Percentiles rank a stretch among this genome's conserved stretches.
phyloP scores from a whole-genome alignment of 2,797 vertebrate genomes.

The Aeoliscus strigatus region DNA sequence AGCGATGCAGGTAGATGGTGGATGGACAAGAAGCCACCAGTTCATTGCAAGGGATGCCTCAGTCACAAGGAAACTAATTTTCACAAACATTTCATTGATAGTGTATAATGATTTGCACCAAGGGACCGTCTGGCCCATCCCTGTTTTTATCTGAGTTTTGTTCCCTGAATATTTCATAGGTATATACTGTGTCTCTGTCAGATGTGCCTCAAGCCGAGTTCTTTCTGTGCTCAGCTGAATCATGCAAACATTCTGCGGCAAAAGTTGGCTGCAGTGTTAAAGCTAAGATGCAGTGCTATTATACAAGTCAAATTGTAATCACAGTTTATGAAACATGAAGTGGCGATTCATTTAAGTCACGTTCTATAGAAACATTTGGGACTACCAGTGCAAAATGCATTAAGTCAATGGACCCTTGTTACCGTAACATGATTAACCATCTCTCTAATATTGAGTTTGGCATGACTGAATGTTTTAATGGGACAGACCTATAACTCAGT shows the following conservation, averaged over 20 bases:
- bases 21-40: too few species aligned
- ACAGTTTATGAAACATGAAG: too few species aligned
- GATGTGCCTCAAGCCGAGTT: constrained; percentile 39
- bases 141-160: constrained; percentile 55
- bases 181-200: constrained; percentile 3
- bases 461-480: constrained; percentile 33
- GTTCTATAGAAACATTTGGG: constrained; percentile 27
- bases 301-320: too few species aligned
- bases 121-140: constrained; percentile 54
- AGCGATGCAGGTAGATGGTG: constrained; percentile 46
- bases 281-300: constrained; percentile 44
- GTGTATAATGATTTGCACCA: constrained; percentile 61
- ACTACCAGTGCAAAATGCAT: constrained; percentile 57
- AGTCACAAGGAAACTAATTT: constrained; percentile 29
- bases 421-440: constrained; percentile 31
- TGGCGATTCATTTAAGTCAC: too few species aligned
- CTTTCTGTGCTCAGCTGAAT: constrained; percentile 54
- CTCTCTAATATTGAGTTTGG: constrained; percentile 31
- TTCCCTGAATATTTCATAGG: constrained; percentile 64
- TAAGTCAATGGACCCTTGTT: constrained; percentile 31
- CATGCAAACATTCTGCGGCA: constrained; percentile 57
- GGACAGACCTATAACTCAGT: constrained; percentile 17
- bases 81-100: constrained; percentile 47
- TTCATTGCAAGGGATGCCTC: constrained; percentile 21
- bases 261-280: constrained; percentile 41